phyloP scores from a whole-genome alignment of 2,888 invertebrate species.

The Autographa pulchrina region DNA sequence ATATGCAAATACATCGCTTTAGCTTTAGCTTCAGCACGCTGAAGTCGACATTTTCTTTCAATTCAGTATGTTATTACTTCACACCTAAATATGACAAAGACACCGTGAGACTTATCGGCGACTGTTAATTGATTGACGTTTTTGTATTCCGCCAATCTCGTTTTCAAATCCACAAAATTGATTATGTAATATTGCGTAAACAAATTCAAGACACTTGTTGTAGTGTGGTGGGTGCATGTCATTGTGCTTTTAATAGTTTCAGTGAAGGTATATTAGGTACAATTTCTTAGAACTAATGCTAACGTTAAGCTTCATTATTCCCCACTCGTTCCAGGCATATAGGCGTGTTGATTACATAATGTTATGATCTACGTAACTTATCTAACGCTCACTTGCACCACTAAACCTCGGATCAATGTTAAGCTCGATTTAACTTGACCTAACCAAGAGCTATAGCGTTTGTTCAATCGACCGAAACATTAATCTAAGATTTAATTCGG shows the following conservation, averaged over 20 bases:
- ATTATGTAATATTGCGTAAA: too few relatives aligned
- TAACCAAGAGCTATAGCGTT: background rate
- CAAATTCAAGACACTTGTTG: background rate
- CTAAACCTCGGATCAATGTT: background rate
- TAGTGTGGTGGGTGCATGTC: too few relatives aligned
- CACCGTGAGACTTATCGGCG: too few relatives aligned
- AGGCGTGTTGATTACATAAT: slow-evolving; percentile 4
- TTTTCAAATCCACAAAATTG: too few relatives aligned
- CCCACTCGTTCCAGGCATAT: background rate
- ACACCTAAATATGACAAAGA: too few relatives aligned
- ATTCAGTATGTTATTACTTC: too few relatives aligned
- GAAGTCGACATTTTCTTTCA: too few relatives aligned
- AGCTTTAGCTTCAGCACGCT: too few relatives aligned
- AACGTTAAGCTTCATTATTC: background rate
- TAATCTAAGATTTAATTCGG: background rate
- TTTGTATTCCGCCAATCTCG: too few relatives aligned
- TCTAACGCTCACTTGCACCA: background rate
- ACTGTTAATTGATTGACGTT: too few relatives aligned
- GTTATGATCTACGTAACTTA: background rate
- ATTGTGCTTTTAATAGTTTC: background rate
- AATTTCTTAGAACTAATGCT: background rate
- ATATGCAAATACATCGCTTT: too few relatives aligned
- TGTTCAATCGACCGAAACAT: background rate
- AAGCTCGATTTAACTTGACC: slow-evolving; percentile 4
- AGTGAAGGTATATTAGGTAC: background rate